phyloP scores from a whole-genome alignment of 2,888 invertebrate genomes.

The Selenia dentaria region DNA sequence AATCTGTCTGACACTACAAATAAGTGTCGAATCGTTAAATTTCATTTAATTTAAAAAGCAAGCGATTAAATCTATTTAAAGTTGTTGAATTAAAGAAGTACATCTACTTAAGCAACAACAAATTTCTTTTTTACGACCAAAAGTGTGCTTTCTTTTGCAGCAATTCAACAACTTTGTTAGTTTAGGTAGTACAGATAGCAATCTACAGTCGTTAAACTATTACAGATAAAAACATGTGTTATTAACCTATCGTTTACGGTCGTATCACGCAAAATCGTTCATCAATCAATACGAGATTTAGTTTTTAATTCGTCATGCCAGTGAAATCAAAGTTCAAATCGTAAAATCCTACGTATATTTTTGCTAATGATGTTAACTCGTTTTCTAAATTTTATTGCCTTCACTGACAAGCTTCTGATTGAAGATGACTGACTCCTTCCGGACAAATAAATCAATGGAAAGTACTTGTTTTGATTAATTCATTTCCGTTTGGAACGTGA shows the following conservation, averaged over 20 bases:
- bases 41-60: no score
- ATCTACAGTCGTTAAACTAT: constrained; percentile 15
- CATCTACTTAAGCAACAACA: background rate
- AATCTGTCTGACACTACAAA: no score
- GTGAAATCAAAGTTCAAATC: constrained; percentile 22
- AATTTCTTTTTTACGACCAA: background rate
- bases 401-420: constrained; percentile 26
- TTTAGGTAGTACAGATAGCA: constrained; percentile 1
- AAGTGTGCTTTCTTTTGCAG: constrained; percentile 9
- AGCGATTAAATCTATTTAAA: no score
- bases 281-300: constrained; percentile 15
- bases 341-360: constrained; percentile 26
- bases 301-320: constrained; percentile 16
- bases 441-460: constrained; percentile 33
- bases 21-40: no score
- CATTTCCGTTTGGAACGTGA: constrained; percentile 27
- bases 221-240: constrained; percentile 13
- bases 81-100: no score
- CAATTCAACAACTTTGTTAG: constrained; percentile 4
- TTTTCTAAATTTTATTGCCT: constrained; percentile 35
- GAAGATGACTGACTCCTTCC: constrained; percentile 42
- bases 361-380: constrained; percentile 27
- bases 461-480: constrained; percentile 26
- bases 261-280: constrained; percentile 13
- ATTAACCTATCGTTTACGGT: constrained; percentile 25